Evolutionary conservation across 1,140 invertebrate genomes (phyloP).

Genomic region (Coenobita brevimanus): DNA sequence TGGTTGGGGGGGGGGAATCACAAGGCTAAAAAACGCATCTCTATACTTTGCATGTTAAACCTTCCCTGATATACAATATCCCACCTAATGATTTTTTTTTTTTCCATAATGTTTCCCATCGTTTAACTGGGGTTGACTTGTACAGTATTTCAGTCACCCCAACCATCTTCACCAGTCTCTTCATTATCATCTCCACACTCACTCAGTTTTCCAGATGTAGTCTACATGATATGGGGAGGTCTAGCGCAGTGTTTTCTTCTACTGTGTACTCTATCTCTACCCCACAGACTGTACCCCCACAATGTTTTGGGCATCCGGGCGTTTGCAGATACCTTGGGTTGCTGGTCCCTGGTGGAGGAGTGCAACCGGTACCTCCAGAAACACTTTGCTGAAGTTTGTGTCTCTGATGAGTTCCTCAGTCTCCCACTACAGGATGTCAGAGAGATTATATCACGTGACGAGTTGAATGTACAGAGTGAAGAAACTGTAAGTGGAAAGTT

Average conservation of each 20-base stretch:
- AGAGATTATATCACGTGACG: slow-evolving; percentile 85
- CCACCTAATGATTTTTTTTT: too few relatives aligned
- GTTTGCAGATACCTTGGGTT: slow-evolving; percentile 89
- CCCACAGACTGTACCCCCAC: slow-evolving; percentile 83
- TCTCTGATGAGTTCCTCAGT: slow-evolving; percentile 85
- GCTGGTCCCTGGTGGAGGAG: slow-evolving; percentile 81
- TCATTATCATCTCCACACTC: too few relatives aligned
- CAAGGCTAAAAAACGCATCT: too few relatives aligned
- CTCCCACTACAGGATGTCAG: slow-evolving; percentile 80
- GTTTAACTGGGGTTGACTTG: too few relatives aligned
- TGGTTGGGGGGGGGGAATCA: too few relatives aligned
- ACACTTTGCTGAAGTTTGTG: slow-evolving; percentile 86
- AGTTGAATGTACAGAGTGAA: slow-evolving; percentile 82
- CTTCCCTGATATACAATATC: too few relatives aligned
- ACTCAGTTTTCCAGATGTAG: too few relatives aligned
- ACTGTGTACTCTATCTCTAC: slow-evolving; percentile 30
- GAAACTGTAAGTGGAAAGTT: slow-evolving; percentile 72
- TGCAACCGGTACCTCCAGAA: slow-evolving; percentile 89
- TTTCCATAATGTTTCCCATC: too few relatives aligned
- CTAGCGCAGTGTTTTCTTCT: background rate
- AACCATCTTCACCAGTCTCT: too few relatives aligned
- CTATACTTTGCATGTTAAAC: too few relatives aligned
- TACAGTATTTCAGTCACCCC: too few relatives aligned
- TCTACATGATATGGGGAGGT: too few relatives aligned
- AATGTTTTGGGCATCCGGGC: slow-evolving; percentile 89